These are phyloP conservation scores for Eupithecia insigniata DNA, from an alignment of 2,888 invertebrate species.

Conservation along the genomic window DNA sequence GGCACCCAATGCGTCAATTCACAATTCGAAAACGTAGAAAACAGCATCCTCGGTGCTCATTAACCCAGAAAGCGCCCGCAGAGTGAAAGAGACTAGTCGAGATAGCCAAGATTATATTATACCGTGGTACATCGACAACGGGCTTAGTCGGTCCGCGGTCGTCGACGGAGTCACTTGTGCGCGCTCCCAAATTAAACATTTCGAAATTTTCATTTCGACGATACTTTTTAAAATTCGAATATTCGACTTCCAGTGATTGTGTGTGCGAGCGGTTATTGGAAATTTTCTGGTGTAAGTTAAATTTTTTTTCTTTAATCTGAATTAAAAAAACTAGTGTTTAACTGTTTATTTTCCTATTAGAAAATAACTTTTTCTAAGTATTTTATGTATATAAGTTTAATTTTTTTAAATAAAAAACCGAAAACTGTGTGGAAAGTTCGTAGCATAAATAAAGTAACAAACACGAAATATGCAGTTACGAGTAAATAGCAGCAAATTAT, in stretches of 20 bases:
- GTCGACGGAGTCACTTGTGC: constrained; percentile 49
- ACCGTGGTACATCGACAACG: constrained; percentile 50
- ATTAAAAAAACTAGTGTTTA: background rate
- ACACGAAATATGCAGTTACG: background rate
- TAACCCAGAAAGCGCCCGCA: constrained; percentile 80
- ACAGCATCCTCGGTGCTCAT: constrained; percentile 74
- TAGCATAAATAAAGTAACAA: background rate
- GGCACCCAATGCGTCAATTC: constrained; percentile 68
- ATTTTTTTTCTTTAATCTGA: background rate
- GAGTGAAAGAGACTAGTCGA: constrained; percentile 82
- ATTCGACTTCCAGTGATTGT: constrained; percentile 48
- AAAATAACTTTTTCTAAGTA: background rate
- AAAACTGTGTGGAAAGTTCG: background rate
- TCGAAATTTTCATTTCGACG: constrained; percentile 22
- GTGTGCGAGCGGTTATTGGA: constrained; percentile 59
- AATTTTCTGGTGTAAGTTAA: constrained; percentile 61
- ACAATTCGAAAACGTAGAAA: constrained; percentile 81
- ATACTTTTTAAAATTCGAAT: background rate
- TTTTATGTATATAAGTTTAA: too few relatives aligned
- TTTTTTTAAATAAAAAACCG: background rate
- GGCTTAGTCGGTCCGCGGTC: constrained; percentile 62
- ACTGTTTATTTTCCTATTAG: background rate
- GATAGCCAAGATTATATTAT: constrained; percentile 73
- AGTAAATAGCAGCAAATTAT: background rate
- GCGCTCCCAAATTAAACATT: background rate